A percentile compares a stretch with the other conserved stretches of the same genome.
Evolutionary conservation across 2,797 vertebrate genomes (phyloP).

Genomic region (Pseudomugil tenellus): DNA sequence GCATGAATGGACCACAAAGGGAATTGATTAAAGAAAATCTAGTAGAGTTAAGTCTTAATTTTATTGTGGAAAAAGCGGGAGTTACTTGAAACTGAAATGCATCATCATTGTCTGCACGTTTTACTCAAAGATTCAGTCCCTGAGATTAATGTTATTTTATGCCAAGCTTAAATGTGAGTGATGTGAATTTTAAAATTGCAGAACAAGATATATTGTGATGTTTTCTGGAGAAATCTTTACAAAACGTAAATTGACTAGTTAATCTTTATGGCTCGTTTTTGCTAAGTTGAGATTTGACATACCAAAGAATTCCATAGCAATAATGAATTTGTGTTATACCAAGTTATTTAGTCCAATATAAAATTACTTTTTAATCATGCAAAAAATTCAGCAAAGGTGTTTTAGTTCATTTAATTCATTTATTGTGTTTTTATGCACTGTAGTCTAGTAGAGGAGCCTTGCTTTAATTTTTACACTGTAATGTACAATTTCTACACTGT

Average conservation of each 20-base stretch:
- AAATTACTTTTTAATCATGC: background rate
- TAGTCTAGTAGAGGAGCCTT: background rate
- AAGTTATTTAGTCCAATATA: background rate
- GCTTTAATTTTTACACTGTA: background rate
- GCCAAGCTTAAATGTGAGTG: background rate
- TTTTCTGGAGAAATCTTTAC: background rate
- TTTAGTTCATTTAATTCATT: background rate
- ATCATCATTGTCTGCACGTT: constrained; percentile 15
- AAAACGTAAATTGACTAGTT: too few relatives aligned
- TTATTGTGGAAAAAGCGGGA: constrained; percentile 13
- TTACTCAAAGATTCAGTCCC: constrained; percentile 21
- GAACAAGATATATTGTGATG: background rate
- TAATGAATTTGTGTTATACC: background rate
- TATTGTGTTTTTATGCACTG: background rate
- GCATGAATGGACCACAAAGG: constrained; percentile 43
- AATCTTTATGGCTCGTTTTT: too few relatives aligned
- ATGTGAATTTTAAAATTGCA: background rate
- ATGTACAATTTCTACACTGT: background rate
- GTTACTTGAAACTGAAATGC: constrained; percentile 14
- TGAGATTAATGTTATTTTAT: background rate
- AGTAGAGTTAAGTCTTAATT: constrained; percentile 23
- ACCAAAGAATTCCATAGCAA: background rate
- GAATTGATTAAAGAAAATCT: constrained; percentile 48
- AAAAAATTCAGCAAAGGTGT: background rate
- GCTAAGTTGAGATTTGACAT: background rate